Evolutionary conservation across 35 echinoderm and acorn worm genomes (phyloP).

Genomic region (Ophioderma brevispina): DNA sequence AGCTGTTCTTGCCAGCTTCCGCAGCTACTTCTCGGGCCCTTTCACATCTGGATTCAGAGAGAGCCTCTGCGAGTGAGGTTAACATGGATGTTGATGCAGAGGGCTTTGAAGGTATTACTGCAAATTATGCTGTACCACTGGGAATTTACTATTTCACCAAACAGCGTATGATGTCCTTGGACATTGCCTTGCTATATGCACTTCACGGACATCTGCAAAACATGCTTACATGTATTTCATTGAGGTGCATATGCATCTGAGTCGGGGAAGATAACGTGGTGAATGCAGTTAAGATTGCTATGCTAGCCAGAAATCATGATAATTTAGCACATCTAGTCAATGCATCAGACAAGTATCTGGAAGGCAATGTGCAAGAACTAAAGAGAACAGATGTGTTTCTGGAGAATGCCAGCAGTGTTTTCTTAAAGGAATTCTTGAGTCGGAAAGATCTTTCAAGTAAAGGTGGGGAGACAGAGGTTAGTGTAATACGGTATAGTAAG

Average conservation of each 20-base stretch:
- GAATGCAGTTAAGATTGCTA: background rate
- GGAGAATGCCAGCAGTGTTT: background rate
- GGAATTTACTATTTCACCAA: too few relatives aligned
- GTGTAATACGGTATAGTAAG: too few relatives aligned
- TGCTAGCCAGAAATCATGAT: background rate
- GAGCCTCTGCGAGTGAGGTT: too few relatives aligned
- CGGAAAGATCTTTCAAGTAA: background rate
- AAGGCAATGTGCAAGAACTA: background rate
- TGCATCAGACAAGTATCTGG: background rate
- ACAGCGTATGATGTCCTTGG: background rate
- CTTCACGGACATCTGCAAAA: background rate
- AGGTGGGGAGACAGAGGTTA: too few relatives aligned
- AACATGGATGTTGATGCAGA: too few relatives aligned
- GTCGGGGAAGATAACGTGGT: background rate
- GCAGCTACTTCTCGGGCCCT: constrained; percentile 87
- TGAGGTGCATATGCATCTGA: too few relatives aligned
- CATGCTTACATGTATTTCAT: background rate
- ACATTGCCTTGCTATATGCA: background rate
- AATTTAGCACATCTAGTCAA: background rate
- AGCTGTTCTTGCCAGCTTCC: constrained; percentile 72
- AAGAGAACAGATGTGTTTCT: background rate
- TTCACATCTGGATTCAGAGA: constrained; percentile 30
- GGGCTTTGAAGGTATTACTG: too few relatives aligned
- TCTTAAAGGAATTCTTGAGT: background rate
- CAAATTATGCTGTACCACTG: too few relatives aligned